Percentiles rank a stretch among this genome's conserved stretches.
These are phyloP conservation scores for Acridotheres tristis DNA, from an alignment of 2,797 vertebrate genomes.

Conservation along the genomic window DNA sequence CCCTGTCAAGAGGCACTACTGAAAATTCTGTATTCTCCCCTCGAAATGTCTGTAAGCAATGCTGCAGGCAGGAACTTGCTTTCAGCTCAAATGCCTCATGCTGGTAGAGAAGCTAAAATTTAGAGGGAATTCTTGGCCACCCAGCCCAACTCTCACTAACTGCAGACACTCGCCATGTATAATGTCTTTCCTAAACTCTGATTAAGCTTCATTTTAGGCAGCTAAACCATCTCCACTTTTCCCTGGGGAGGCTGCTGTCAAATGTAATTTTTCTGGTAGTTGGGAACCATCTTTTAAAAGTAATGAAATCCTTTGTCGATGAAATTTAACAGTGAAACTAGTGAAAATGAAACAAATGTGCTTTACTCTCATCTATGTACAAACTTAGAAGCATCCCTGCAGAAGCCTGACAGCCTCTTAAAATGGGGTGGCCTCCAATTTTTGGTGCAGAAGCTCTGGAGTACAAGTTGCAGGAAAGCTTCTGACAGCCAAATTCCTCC, in stretches of 20 bases:
- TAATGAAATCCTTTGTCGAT: slow-evolving; percentile 1
- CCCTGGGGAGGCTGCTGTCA: background rate
- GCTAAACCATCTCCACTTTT: background rate
- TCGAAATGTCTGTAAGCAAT: background rate
- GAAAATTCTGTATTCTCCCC: background rate
- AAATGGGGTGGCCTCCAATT: background rate
- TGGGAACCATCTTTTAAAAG: background rate
- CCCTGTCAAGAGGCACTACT: background rate
- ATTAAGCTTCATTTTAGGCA: slow-evolving; percentile 19
- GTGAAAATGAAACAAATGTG: background rate
- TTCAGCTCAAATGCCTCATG: background rate
- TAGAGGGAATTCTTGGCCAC: background rate
- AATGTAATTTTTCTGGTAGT: background rate
- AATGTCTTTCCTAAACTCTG: background rate
- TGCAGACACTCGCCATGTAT: background rate
- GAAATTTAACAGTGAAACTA: background rate
- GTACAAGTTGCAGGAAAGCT: background rate
- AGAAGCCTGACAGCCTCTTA: background rate
- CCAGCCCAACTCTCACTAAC: background rate
- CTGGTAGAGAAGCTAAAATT: background rate
- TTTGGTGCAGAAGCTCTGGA: background rate
- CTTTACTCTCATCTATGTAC: background rate
- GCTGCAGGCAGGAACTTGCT: background rate
- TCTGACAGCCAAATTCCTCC: background rate
- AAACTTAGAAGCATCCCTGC: background rate